A percentile compares a stretch with the other conserved stretches of the same genome.
Conservation (phyloP, 2,797 vertebrate species). For the Crax fasciolata region DNA sequence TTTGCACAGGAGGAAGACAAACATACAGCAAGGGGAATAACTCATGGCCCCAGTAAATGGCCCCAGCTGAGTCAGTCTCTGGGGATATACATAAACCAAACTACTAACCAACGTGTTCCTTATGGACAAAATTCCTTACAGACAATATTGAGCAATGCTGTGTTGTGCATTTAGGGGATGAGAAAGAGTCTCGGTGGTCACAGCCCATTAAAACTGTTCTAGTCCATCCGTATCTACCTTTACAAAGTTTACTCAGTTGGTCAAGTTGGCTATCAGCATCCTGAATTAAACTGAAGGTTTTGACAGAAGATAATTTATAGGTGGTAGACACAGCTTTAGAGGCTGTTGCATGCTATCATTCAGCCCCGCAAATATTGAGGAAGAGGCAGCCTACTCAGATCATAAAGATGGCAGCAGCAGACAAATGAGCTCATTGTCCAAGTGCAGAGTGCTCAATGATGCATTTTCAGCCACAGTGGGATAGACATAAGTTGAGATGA, state of each 20-base stretch:
- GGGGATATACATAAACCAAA: not conserved
- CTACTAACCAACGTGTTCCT: rapidly evolving
- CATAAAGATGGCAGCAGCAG: not conserved
- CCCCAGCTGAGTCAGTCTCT: not conserved
- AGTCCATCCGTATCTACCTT: not conserved
- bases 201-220: not conserved
- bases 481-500: not conserved
- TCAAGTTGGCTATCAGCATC: not conserved
- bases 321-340: not conserved
- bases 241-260: not conserved
- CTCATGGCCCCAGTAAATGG: not conserved
- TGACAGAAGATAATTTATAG: slow-evolving; percentile 1
- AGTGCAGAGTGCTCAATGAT: not conserved
- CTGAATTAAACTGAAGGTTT: not conserved
- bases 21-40: not conserved
- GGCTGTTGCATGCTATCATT: not conserved
- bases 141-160: not conserved
- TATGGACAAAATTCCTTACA: not conserved
- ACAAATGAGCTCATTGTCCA: not conserved
- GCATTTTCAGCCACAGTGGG: not conserved
- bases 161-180: not conserved
- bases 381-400: not conserved
- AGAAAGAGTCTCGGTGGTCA: not conserved
- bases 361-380: not conserved
- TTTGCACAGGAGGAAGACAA: slow-evolving; percentile 4